These are phyloP conservation scores for Trachemys scripta DNA, from an alignment of 2,113 vertebrate genomes.

Conservation along the genomic window DNA sequence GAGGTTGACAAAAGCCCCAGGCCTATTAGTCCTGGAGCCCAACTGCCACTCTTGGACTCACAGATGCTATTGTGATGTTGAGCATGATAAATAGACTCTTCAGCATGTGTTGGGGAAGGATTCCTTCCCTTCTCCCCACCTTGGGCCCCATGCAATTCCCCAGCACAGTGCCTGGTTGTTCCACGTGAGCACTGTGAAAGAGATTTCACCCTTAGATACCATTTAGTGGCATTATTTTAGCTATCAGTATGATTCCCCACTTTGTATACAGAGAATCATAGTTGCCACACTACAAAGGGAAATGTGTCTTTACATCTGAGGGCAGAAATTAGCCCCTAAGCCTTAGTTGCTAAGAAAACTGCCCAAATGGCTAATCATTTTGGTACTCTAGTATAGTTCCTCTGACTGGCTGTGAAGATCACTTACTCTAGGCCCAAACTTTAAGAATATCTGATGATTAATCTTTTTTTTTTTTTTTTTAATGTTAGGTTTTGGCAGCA, in stretches of 20 bases:
- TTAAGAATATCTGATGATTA: neutral
- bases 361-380: neutral
- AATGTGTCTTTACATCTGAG: neutral
- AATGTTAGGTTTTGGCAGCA: slow-evolving; percentile 38
- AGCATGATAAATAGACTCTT: neutral
- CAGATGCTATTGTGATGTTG: no score
- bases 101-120: accelerated
- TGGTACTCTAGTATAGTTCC: neutral
- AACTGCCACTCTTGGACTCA: neutral
- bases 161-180: neutral
- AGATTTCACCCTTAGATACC: neutral
- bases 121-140: accelerated
- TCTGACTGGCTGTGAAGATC: neutral
- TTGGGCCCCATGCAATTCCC: neutral
- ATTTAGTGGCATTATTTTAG: neutral
- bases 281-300: neutral
- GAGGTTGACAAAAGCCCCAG: neutral
- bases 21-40: neutral
- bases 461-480: neutral
- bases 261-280: accelerated
- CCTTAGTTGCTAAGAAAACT: neutral
- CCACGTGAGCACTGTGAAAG: neutral
- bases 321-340: neutral
- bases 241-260: neutral
- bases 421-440: slow-evolving; percentile 14